Evolutionary conservation across 30 jellyfish, hydroid and myxozoan species (phyloP), one percentile per base, ranked within the genome.

Genomic region (Nemopilema nomurai): DNA sequence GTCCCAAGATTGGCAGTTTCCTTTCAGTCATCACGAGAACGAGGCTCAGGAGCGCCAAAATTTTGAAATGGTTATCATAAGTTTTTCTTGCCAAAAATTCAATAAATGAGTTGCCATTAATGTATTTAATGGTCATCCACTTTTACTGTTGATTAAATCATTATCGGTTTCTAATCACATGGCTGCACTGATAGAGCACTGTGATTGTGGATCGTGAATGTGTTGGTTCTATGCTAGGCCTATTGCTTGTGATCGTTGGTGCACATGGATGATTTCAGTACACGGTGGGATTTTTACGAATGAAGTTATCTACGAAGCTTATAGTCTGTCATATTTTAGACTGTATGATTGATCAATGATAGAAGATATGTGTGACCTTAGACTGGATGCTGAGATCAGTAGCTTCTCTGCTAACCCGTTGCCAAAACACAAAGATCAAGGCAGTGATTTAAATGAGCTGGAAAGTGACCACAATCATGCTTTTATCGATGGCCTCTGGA

Each of bases 401-500:
- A 41, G 13, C 6, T 13, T 13, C 57, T 41, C 57, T 6, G 13
- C 57, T 13, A 41, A 41, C 57, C 6, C 13, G 57, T 41, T 41
- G 57, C 57, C 57, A 41, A 3, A 6, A 41, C 57, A 41, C 13
- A 13, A 13, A 41, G 57, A 41, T 41, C 9, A 41, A 41, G 13
- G 9, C 57, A 41, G 57, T 41, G 57, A 41, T 41, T 13, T 3
- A 6, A 6, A 41, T 3, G 57, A 41, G 13, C 9, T 13, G 13
- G 57, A 41, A 13, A 41, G 13, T 41, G 20, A 64, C 28, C 93
- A 30, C n/a, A 50, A 83, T 32, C 87, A 84, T 28, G 87, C 93
- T 8, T 73, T 84, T 66, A 49, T 73, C 41, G 87, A 74, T 30
- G 83, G 25, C 1, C 66, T 52, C n/a, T 63, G 81, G 87, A 67